phyloP scores from a whole-genome alignment of 1,140 invertebrate species.

The Tetramorium parvispinum region DNA sequence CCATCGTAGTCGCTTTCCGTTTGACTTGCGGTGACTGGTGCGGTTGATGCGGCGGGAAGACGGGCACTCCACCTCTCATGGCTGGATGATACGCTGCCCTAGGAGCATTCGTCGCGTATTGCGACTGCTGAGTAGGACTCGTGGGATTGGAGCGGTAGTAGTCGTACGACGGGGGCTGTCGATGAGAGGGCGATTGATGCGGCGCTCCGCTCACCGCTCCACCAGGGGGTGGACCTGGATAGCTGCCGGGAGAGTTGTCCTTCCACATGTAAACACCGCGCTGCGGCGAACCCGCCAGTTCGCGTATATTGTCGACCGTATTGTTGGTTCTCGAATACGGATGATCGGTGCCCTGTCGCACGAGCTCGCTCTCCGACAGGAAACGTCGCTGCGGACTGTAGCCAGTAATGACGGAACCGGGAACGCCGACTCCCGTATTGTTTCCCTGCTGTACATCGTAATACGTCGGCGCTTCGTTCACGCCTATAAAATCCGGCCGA shows the following conservation, averaged over 20 bases:
- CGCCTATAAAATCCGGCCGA: conserved; percentile 94
- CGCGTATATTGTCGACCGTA: conserved; percentile 88
- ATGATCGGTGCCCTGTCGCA: conserved; percentile 88
- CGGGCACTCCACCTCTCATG: conserved; percentile 88
- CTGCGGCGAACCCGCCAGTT: conserved; percentile 93
- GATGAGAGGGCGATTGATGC: conserved; percentile 80
- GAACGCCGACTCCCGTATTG: conserved; percentile 63
- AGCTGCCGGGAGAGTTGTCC: conserved; percentile 88
- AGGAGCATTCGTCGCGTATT: conserved; percentile 78
- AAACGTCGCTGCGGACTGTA: conserved; percentile 93
- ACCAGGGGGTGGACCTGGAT: conserved; percentile 58
- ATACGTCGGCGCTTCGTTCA: conserved; percentile 86
- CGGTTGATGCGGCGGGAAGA: conserved; percentile 87
- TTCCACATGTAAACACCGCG: conserved; percentile 94
- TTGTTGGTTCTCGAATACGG: conserved; percentile 86
- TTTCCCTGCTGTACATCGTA: conserved; percentile 85
- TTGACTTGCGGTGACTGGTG: conserved; percentile 88
- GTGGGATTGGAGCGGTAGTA: conserved; percentile 91
- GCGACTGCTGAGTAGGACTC: conserved; percentile 89
- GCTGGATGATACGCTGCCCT: conserved; percentile 87
- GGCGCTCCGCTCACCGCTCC: conserved; percentile 67
- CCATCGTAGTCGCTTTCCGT: conserved; percentile 85
- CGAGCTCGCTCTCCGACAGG: conserved; percentile 93
- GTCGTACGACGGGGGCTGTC: conserved; percentile 82
- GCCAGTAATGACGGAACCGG: conserved; percentile 78